Evolutionary conservation across 2,113 vertebrate genomes (phyloP).

Genomic region (Vulpes lagopus): DNA sequence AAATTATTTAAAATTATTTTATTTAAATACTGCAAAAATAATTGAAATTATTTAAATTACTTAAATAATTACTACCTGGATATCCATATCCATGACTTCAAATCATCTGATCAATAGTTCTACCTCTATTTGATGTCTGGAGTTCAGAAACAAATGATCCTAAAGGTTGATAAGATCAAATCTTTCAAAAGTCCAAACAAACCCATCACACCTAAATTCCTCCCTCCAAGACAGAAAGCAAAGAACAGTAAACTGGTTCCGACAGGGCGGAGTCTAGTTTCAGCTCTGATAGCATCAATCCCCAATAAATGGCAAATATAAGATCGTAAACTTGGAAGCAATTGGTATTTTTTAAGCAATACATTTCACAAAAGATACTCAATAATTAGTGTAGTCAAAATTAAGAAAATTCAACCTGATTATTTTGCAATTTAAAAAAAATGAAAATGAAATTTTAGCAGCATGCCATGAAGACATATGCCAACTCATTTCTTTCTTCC

Average conservation of each 20-base stretch:
- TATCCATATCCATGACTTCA: not conserved
- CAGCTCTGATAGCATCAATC: not conserved
- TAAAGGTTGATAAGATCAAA: constrained; percentile 11
- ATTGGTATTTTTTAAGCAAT: not conserved
- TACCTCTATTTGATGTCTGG: constrained; percentile 34
- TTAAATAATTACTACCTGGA: not conserved
- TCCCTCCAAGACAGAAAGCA: constrained; percentile 53
- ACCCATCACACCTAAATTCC: not conserved
- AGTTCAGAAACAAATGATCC: not conserved
- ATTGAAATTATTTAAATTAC: too few species aligned
- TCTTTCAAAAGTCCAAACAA: constrained; percentile 65
- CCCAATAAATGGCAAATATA: constrained; percentile 44
- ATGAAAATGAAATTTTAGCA: not conserved
- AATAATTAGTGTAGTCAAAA: constrained; percentile 34
- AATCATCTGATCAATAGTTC: not conserved
- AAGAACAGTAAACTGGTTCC: constrained; percentile 42
- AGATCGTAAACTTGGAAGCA: constrained; percentile 17
- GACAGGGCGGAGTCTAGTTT: not conserved
- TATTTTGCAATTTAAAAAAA: not conserved
- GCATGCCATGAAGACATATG: not conserved
- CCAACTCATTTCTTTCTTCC: not conserved
- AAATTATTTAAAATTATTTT: too few species aligned
- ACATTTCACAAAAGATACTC: constrained; percentile 7
- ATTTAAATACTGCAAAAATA: too few species aligned
- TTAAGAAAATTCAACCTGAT: not conserved